Conservation (phyloP, 2,113 vertebrate genomes). For the Cinclus cinclus region DNA sequence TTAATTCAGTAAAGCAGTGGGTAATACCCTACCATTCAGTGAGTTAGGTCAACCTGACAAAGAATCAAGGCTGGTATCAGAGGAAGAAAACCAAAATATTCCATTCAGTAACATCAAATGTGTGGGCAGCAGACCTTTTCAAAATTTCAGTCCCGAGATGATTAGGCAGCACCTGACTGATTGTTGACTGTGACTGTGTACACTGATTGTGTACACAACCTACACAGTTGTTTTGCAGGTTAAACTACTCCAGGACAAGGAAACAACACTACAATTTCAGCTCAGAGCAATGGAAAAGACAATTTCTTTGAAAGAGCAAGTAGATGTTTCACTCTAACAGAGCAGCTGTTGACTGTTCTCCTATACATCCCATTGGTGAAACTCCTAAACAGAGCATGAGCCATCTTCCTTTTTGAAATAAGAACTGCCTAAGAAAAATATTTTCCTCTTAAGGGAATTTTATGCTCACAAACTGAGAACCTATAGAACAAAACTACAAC, state of each 20-base stretch:
- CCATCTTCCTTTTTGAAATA: background rate
- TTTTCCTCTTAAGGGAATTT: background rate
- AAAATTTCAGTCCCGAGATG: background rate
- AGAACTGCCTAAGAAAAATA: background rate
- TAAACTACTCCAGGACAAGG: background rate
- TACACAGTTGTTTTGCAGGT: no score
- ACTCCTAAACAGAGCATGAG: background rate
- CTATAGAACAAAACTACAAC: background rate
- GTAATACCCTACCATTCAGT: background rate
- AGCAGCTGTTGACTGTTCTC: background rate
- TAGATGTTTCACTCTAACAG: background rate
- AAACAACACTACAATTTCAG: background rate
- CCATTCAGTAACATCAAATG: background rate
- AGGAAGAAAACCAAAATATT: background rate
- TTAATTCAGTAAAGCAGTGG: background rate
- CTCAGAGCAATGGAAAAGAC: background rate
- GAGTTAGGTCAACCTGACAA: background rate
- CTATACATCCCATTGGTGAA: background rate
- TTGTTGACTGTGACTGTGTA: background rate
- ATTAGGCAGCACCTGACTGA: background rate
- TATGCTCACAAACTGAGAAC: background rate
- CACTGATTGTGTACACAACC: no score
- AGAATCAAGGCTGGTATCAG: background rate
- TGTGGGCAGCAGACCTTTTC: background rate
- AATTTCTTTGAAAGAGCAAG: background rate